These are phyloP conservation scores for Phyllotis vaccarum DNA, from an alignment of 2,797 vertebrate species.

Conservation along the genomic window DNA sequence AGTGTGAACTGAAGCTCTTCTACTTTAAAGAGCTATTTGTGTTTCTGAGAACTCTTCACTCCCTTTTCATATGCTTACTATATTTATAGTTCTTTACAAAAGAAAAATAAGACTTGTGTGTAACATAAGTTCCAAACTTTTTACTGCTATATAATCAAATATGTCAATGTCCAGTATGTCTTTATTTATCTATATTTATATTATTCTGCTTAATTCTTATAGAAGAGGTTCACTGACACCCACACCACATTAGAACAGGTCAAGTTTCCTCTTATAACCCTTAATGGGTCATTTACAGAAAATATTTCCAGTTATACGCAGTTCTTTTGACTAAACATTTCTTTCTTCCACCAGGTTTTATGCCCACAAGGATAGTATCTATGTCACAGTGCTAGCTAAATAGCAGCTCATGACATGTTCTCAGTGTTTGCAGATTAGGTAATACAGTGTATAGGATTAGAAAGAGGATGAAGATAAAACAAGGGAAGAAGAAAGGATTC, in stretches of 20 bases:
- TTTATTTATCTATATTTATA: background rate
- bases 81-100: background rate
- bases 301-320: background rate
- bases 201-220: background rate
- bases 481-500: background rate
- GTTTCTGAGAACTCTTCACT: background rate
- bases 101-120: background rate
- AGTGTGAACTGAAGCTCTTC: background rate
- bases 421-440: background rate
- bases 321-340: background rate
- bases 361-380: background rate
- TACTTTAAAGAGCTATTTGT: background rate
- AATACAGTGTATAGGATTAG: background rate
- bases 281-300: slow-evolving; percentile 3
- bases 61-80: slow-evolving; percentile 1
- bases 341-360: background rate
- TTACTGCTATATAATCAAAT: background rate
- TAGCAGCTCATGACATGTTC: background rate
- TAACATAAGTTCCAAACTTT: slow-evolving; percentile 20
- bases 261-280: background rate
- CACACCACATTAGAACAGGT: background rate
- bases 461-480: background rate
- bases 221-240: background rate
- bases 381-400: background rate
- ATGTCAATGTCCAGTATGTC: background rate